Conservation (phyloP, 2,888 invertebrate species). For the Drosophila meridionalis region DNA sequence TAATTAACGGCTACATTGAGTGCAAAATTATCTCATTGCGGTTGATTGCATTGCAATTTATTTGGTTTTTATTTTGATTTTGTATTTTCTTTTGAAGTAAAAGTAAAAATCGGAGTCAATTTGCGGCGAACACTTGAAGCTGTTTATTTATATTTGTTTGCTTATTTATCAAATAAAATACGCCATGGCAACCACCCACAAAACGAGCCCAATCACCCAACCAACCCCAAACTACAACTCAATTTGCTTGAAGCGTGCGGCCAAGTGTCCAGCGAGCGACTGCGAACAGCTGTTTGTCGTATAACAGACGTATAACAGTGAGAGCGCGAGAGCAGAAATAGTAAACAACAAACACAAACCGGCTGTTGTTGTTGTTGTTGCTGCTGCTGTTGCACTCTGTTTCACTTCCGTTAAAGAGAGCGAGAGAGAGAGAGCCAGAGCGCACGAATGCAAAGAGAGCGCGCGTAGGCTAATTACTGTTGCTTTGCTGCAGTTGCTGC, state of each 20-base stretch:
- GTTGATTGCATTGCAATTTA: slow-evolving; percentile 46
- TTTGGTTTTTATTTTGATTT: slow-evolving; percentile 1
- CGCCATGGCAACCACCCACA: slow-evolving; percentile 71
- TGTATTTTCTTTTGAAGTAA: slow-evolving; percentile 19
- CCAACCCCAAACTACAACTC: slow-evolving; percentile 6
- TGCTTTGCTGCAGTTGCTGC: slow-evolving; percentile 45
- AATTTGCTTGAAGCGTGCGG: slow-evolving; percentile 1
- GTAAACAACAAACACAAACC: slow-evolving; percentile 67
- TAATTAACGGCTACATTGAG: slow-evolving; percentile 48
- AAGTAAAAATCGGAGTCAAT: slow-evolving; percentile 73
- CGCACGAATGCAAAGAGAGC: slow-evolving; percentile 26
- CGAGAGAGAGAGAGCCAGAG: neutral
- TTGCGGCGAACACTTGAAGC: slow-evolving; percentile 72
- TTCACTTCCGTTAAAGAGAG: slow-evolving; percentile 65
- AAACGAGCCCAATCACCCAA: slow-evolving; percentile 19
- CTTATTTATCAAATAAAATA: slow-evolving; percentile 64
- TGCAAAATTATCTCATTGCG: slow-evolving; percentile 42
- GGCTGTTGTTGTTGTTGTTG: slow-evolving; percentile 60
- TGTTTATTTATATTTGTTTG: slow-evolving; percentile 73
- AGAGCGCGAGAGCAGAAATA: slow-evolving; percentile 46
- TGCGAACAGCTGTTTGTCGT: slow-evolving; percentile 67
- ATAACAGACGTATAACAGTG: slow-evolving; percentile 53
- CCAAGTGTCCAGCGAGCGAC: slow-evolving; percentile 25
- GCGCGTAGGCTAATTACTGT: slow-evolving; percentile 15
- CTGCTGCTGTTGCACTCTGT: slow-evolving; percentile 45